Evolutionary conservation across 2,888 invertebrate genomes (phyloP), one percentile per base, ranked within the genome.

Genomic region (Parnassius glacialis): DNA sequence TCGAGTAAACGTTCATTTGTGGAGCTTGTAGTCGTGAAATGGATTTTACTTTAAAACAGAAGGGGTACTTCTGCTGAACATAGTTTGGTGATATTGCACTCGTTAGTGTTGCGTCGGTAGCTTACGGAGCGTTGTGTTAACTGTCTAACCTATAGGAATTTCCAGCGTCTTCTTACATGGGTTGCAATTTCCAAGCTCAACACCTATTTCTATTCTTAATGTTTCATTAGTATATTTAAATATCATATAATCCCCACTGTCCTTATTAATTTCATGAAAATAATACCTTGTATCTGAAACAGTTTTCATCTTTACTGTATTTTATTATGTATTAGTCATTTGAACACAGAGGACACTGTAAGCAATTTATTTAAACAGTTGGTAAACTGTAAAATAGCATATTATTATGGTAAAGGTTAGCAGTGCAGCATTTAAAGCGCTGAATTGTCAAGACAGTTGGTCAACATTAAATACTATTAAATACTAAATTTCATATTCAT

Each of bases 401-500:
- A 34, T 34, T 34, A 34, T 34, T 34, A 7, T 5, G 34, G 34
- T 34, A 34, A 34, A 34, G 34, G 7, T 34, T 34, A 0, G 7
- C 79, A 80, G 76, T 73, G 79, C 78, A 20, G 20, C 85, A 85
- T 88, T 86, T 87, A 85, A 81, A 81, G 75, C 77, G 76, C 81
- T 77, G 82, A 86, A 81, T 85, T 87, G 85, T 87, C 85, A 85
- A 85, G 78, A 78, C 59, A 64, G n/a, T 56, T 56, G 77, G 77
- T 70, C 75, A 76, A 81, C 78, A 89, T 88, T 88, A 81, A 85
- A 87, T 89, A 87, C 78, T n/a, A n/a, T n/a, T n/a, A n/a, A n/a
- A n/a, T n/a, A n/a, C n/a, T n/a, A n/a, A 81, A 87, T 87, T 88
- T 87, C 85, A 88, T 87, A 87, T 88, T 88, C 87, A 89, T 87